These are phyloP conservation scores for Noctua comes DNA, from an alignment of 2,888 invertebrate genomes.

Conservation along the genomic window DNA sequence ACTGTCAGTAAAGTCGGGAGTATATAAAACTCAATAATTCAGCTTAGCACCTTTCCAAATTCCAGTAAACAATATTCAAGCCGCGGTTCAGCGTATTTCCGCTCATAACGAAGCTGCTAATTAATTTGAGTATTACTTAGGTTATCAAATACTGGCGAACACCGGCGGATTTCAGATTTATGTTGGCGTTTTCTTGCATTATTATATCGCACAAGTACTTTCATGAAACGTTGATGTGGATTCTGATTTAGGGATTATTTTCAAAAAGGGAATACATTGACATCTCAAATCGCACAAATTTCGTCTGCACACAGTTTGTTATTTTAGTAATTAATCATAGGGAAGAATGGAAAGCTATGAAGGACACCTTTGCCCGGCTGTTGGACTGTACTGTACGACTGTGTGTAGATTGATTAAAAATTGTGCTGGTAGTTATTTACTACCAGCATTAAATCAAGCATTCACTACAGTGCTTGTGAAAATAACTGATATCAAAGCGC, in stretches of 20 bases:
- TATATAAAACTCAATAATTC: slow-evolving; percentile 37
- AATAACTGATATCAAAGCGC: slow-evolving; percentile 10
- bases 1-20: background rate
- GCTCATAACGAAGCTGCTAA: slow-evolving; percentile 41
- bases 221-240: background rate
- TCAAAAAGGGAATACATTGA: background rate
- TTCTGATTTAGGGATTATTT: background rate
- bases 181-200: slow-evolving; percentile 9
- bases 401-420: background rate
- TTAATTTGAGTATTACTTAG: slow-evolving; percentile 45
- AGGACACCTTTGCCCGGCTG: background rate
- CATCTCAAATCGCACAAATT: background rate
- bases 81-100: slow-evolving; percentile 30
- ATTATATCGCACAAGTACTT: background rate
- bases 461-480: background rate
- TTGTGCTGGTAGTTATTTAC: too few relatives aligned
- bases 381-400: background rate
- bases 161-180: slow-evolving; percentile 28
- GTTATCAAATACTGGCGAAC: slow-evolving; percentile 24
- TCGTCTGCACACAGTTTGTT: background rate
- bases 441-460: background rate
- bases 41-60: slow-evolving; percentile 47
- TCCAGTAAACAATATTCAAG: slow-evolving; percentile 35
- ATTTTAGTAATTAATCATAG: background rate
- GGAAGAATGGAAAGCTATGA: background rate